Evolutionary conservation across 2,797 vertebrate species (phyloP).

Genomic region (Petrocephalus sullivani): DNA sequence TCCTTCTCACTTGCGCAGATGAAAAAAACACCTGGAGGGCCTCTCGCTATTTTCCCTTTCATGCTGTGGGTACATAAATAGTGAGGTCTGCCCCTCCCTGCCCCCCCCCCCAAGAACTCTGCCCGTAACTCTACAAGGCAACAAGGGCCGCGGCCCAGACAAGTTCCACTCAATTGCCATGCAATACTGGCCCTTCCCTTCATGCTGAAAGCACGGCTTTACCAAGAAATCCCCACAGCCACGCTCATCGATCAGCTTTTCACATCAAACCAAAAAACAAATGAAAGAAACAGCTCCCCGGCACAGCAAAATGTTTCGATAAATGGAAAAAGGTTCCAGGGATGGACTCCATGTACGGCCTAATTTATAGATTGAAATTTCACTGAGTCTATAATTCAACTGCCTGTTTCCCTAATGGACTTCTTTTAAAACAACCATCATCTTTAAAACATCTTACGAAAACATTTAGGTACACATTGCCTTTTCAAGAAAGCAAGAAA

Average conservation of each 20-base stretch:
- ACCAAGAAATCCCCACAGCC: background rate
- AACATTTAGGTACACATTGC: slow-evolving; percentile 9
- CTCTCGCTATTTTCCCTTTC: background rate
- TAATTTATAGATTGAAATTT: background rate
- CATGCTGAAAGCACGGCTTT: background rate
- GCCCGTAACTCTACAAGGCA: background rate
- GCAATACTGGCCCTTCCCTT: background rate
- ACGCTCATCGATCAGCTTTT: background rate
- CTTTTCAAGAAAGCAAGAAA: slow-evolving; percentile 23
- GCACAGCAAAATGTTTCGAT: background rate
- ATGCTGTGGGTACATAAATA: background rate
- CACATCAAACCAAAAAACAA: background rate
- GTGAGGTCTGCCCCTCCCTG: background rate
- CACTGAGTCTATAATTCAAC: background rate
- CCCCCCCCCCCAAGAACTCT: background rate
- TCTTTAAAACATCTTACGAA: slow-evolving; percentile 21
- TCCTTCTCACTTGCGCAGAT: background rate
- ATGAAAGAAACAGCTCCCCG: background rate
- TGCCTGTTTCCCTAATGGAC: background rate
- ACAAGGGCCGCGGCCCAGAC: background rate
- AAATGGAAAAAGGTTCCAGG: background rate
- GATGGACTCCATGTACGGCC: background rate
- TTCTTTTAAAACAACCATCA: background rate
- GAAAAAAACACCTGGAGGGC: slow-evolving; percentile 15
- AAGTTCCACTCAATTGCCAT: slow-evolving; percentile 10